A percentile compares a stretch with the other conserved stretches of the same genome.
These are phyloP conservation scores for Eustalomyia histrio DNA, from an alignment of 2,888 invertebrate genomes.

Conservation along the genomic window DNA sequence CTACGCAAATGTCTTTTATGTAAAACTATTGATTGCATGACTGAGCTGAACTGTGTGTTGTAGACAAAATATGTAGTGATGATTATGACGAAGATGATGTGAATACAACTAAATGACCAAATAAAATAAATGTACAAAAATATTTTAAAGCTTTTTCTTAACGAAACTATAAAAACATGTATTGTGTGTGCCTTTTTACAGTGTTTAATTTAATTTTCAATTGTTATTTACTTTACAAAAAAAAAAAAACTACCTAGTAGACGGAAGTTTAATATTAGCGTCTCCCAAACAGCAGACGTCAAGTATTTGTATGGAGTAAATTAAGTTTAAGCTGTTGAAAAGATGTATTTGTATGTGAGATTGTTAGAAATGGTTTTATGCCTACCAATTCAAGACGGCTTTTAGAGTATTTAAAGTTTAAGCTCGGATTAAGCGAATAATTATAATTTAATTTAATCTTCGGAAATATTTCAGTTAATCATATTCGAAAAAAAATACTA, in stretches of 20 bases:
- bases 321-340: not conserved
- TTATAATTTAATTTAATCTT: no score
- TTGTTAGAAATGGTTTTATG: no score
- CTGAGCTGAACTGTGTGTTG: not conserved
- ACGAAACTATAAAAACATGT: not conserved
- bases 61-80: not conserved
- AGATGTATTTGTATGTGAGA: not conserved
- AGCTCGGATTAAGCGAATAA: not conserved
- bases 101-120: conserved; percentile 32
- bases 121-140: conserved; percentile 34
- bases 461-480: no score
- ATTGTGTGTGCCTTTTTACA: not conserved
- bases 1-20: conserved; percentile 54
- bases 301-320: conserved; percentile 4
- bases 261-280: conserved; percentile 22
- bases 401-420: not conserved
- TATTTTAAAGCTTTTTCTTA: conserved; percentile 17
- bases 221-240: conserved; percentile 30
- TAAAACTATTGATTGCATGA: conserved; percentile 6
- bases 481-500: no score
- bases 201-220: conserved; percentile 25
- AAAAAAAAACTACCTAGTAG: conserved; percentile 1
- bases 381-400: no score
- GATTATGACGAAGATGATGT: not conserved
- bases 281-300: not conserved